Base-by-base conservation (phyloP, 2,888 invertebrate genomes). In the Leistus spinibarbis region DNA sequence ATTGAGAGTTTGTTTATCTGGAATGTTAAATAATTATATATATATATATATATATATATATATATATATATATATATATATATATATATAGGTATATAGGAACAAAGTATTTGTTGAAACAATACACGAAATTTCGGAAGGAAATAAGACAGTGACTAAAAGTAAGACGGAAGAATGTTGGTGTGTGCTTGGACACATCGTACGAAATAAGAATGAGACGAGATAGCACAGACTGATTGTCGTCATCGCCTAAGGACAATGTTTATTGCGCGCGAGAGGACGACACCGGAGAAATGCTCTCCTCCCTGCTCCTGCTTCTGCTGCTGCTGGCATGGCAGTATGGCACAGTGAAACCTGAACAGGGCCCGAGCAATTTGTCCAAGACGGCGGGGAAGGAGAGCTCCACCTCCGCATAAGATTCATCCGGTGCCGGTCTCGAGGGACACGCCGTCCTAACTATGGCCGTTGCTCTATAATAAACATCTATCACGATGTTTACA, bases 401-500 rank as follows among this genome's bases (percentile, higher is more conserved):
- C 83, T 83, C 84, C 83, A 82, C 83, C 84, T 83, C 82, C 81
- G 40, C 40, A 40, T 13, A 84, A 83, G 84, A 84, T 84, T 84
- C 84, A 84, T 84, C 83, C 83, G 10, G 53, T 27, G 81, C 78
- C 77, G 77, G 78, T 78, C 82, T 84, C 82, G 83, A 76, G 68
- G 83, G 81, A 84, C 84, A 80, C 83, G 80, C 10, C 60, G 17
- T 81, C 83, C 83, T 84, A 83, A 84, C 84, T 84, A 85, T 83
- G 84, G 84, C 83, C 84, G 82, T 40, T 80, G 78, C 82, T 81
- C 84, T 82, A 83, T 83, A 84, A 84, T 84, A 84, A 84, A 84
- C 84, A 85, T 85, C 84, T 82, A 84, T 85, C 84, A 84, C 83
- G 78, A 81, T 84, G 84, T 84, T 84, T 82, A 82, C 82, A 82